Base-by-base conservation (phyloP, 2,113 vertebrate species). In the Rhadina sibilatrix region DNA sequence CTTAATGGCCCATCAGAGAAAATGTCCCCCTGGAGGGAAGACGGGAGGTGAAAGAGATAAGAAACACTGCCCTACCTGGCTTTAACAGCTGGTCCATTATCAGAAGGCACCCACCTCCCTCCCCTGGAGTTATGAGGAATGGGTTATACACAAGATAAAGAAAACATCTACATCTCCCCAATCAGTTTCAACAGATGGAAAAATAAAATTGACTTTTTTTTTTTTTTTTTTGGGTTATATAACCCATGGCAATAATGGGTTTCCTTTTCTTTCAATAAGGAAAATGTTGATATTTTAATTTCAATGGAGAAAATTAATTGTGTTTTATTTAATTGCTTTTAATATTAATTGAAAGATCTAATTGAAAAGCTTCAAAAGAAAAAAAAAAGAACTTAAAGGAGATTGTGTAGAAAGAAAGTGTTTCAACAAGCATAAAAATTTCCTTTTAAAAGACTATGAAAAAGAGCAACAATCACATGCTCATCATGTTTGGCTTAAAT, bases 381-480 rank as follows among this genome's bases (percentile, higher is more conserved):
- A 84, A 66, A 71, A 71, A 84, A 84, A 66, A 71, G 68, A 80
- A 2, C 3, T 49, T 22, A 85, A 91, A 52, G 7, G 65, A 81
- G 12, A 47, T 37, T 65, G 6, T 4, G 2, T n/a, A 61, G 59
- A 83, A 80, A 64, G 15, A 28, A 87, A 74, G 6, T 37, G 0
- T 57, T 93, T 63, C 28, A 71, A 59, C 3, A 83, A 61, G 21
- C 12, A 44, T 6, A 19, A 87, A 59, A 33, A 4, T n/a, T 88
- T 38, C 3, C 7, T 49, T 79, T 61, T 35, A 17, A 37, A 85
- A 78, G 4, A 33, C 20, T 61, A 14, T 24, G 24, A 25, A 71
- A 68, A 49, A 1, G 6, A 42, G 2, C 10, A 75, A 25, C 5
- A 81, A 15, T 27, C 1, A 1, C 37, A 56, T 19, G 3, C 3